These are phyloP conservation scores for Micromussa lordhowensis DNA, from an alignment of 92 coral and sea anemone genomes.

Conservation along the genomic window DNA sequence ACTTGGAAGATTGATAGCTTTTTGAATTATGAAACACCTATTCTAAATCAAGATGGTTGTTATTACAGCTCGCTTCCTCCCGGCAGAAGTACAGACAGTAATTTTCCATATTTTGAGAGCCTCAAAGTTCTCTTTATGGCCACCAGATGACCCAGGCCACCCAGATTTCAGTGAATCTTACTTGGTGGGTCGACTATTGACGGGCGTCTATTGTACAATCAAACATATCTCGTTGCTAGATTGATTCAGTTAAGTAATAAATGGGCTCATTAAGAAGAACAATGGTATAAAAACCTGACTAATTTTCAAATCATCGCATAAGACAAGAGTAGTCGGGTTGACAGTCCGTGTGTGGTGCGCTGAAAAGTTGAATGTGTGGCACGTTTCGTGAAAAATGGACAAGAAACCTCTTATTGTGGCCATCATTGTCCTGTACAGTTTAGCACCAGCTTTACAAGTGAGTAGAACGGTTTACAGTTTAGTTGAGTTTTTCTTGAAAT, in stretches of 20 bases:
- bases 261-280: background rate
- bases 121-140: background rate
- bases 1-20: background rate
- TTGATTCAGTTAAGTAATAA: background rate
- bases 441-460: slow-evolving; percentile 8
- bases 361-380: background rate
- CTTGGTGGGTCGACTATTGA: background rate
- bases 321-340: background rate
- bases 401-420: background rate
- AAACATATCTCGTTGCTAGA: background rate
- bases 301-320: background rate
- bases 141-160: background rate
- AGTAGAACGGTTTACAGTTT: background rate
- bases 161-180: background rate
- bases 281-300: background rate
- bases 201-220: background rate
- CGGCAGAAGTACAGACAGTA: no score
- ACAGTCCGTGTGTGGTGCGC: background rate
- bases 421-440: background rate
- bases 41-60: no score
- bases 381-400: background rate
- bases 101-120: background rate
- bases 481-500: background rate
- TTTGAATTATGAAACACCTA: background rate
- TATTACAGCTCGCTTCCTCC: no score